Percentiles rank a stretch among this genome's conserved stretches.
phyloP scores from a whole-genome alignment of 2,888 invertebrate genomes.

The Yponomeuta plumbellus region DNA sequence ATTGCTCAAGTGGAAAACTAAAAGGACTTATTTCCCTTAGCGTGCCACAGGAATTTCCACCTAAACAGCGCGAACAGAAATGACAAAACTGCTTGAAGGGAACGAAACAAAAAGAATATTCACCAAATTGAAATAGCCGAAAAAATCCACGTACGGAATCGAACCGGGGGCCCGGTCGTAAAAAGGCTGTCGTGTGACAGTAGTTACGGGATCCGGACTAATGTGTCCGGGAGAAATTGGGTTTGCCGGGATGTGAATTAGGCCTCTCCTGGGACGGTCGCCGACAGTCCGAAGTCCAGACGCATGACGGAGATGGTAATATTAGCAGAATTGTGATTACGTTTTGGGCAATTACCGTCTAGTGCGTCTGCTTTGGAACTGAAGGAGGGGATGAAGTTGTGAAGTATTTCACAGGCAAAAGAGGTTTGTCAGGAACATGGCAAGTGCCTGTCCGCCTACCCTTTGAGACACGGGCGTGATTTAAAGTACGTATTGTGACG shows the following conservation, averaged over 20 bases:
- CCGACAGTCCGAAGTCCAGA: slow-evolving; percentile 27
- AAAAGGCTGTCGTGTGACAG: slow-evolving; percentile 66
- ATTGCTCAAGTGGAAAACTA: slow-evolving; percentile 42
- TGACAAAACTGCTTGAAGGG: not conserved
- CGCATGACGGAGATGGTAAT: slow-evolving; percentile 27
- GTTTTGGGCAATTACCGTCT: not conserved
- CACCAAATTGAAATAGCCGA: slow-evolving; percentile 69
- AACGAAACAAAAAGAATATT: slow-evolving; percentile 40
- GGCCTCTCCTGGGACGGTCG: slow-evolving; percentile 49
- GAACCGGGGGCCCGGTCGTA: slow-evolving; percentile 51
- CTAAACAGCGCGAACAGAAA: slow-evolving; percentile 24
- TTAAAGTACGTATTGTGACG: not conserved
- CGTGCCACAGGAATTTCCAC: slow-evolving; percentile 28
- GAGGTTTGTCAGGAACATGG: not conserved
- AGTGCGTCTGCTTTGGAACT: not conserved
- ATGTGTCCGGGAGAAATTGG: slow-evolving; percentile 72
- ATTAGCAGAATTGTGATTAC: slow-evolving; percentile 18
- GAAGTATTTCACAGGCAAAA: no score
- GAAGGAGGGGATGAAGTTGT: no score
- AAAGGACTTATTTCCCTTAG: slow-evolving; percentile 36
- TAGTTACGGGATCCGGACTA: slow-evolving; percentile 55
- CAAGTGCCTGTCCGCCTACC: no score
- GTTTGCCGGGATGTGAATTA: slow-evolving; percentile 67
- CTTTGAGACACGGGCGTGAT: no score
- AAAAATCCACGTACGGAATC: slow-evolving; percentile 33